phyloP scores from a whole-genome alignment of 2,797 vertebrate genomes.

The Aratinga solstitialis region DNA sequence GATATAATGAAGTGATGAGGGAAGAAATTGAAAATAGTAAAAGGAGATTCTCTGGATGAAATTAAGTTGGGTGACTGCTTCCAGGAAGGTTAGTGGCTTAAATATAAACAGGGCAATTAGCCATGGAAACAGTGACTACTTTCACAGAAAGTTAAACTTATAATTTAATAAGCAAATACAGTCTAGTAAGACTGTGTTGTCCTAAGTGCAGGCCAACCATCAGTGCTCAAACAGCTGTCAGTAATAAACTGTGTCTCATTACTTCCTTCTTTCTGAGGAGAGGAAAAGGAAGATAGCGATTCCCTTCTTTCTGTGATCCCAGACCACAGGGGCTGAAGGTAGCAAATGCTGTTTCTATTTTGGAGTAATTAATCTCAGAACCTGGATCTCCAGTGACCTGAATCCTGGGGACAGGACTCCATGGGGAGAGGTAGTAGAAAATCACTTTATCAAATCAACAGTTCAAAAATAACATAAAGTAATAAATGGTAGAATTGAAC shows the following conservation, averaged over 20 bases:
- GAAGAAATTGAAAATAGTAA: not conserved
- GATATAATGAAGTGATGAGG: not conserved
- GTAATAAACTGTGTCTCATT: not conserved
- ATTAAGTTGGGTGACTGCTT: not conserved
- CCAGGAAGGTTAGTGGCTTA: not conserved
- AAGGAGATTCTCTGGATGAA: not conserved
- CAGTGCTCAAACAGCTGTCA: not conserved
- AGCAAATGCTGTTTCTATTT: not conserved
- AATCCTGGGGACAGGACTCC: not conserved
- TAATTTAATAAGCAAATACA: not conserved
- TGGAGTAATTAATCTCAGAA: not conserved
- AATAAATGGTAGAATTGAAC: not conserved
- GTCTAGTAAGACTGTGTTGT: not conserved
- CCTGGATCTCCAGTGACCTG: not conserved
- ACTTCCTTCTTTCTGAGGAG: not conserved
- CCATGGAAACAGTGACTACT: not conserved
- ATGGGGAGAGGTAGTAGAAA: not conserved
- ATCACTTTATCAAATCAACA: not conserved
- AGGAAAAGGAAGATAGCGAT: not conserved
- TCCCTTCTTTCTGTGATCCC: not conserved
- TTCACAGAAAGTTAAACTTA: not conserved
- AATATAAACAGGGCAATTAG: not conserved
- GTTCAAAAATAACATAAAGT: not conserved
- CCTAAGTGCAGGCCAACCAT: not conserved
- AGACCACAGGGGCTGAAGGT: not conserved